Conservation (phyloP, 2,888 invertebrate species). For the Unio delphinus region DNA sequence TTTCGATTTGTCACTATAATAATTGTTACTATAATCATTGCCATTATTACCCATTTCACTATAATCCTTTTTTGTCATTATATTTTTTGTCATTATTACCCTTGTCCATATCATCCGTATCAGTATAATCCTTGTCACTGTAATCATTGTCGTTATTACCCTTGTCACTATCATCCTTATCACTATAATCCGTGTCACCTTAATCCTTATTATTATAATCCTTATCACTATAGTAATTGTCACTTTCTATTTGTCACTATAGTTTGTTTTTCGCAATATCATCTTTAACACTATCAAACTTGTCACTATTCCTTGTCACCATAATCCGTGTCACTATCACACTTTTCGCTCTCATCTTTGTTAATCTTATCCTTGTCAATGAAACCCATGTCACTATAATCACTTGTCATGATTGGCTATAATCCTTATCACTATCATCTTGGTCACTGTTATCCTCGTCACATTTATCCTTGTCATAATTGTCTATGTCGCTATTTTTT, state of each 20-base stretch:
- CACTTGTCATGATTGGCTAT: neutral
- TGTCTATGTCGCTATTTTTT: slow-evolving; percentile 2
- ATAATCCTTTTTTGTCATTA: slow-evolving; percentile 2
- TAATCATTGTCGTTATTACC: neutral
- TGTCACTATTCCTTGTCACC: slow-evolving; percentile 3
- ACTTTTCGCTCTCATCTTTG: neutral
- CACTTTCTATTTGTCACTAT: no score
- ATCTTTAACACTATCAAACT: slow-evolving; percentile 2
- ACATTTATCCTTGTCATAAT: no score
- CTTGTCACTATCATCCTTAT: slow-evolving; percentile 8
- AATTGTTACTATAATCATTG: slow-evolving; percentile 5
- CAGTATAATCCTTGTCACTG: slow-evolving; percentile 4
- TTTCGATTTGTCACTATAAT: slow-evolving; percentile 6
- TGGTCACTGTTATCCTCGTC: no score
- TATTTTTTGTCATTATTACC: slow-evolving; percentile 5
- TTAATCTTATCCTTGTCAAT: neutral
- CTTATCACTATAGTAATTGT: slow-evolving; percentile 3
- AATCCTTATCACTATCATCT: slow-evolving; percentile 6
- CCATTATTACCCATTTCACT: slow-evolving; percentile 2
- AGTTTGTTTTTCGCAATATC: neutral
- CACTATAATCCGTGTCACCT: slow-evolving; percentile 6
- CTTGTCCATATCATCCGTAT: neutral
- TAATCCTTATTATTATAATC: slow-evolving; percentile 1
- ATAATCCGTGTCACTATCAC: neutral
- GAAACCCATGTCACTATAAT: slow-evolving; percentile 5